Percentiles rank a stretch among this genome's conserved stretches.
Conservation (phyloP, 2,888 invertebrate species). For the Brenthis hecate region DNA sequence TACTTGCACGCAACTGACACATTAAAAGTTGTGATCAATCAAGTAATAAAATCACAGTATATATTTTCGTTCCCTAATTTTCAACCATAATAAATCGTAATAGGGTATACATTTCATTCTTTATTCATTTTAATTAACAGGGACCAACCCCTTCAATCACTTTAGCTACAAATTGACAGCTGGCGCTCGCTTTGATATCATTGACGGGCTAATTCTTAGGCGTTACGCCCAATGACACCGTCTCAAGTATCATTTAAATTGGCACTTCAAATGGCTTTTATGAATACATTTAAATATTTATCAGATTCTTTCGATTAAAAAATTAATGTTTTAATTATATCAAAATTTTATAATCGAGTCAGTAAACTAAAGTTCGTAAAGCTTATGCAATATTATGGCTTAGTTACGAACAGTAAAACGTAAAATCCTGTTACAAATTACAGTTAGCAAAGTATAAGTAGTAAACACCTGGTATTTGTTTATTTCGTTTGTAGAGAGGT, state of each 20-base stretch:
- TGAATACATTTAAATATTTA: background rate
- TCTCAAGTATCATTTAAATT: constrained; percentile 33
- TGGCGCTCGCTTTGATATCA: constrained; percentile 70
- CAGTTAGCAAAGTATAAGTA: background rate
- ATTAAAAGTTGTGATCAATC: constrained; percentile 63
- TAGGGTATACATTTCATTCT: constrained; percentile 34
- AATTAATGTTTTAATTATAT: too few species aligned
- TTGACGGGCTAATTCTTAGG: constrained; percentile 72
- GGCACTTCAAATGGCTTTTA: constrained; percentile 15
- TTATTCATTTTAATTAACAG: constrained; percentile 34
- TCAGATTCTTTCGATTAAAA: background rate
- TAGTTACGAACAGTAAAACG: background rate
- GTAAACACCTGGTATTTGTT: constrained; percentile 34
- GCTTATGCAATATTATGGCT: background rate
- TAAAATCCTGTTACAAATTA: constrained; percentile 1
- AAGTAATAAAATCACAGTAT: constrained; percentile 51
- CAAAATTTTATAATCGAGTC: too few species aligned
- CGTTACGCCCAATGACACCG: constrained; percentile 43
- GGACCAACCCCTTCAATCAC: constrained; percentile 52
- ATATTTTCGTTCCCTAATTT: constrained; percentile 40
- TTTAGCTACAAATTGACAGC: constrained; percentile 65
- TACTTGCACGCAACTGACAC: constrained; percentile 60
- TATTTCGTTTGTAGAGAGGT: constrained; percentile 37
- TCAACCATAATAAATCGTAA: constrained; percentile 21
- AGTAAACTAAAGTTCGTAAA: background rate